Evolutionary conservation across 2,113 vertebrate species (phyloP).

Genomic region (Ophiodon elongatus): DNA sequence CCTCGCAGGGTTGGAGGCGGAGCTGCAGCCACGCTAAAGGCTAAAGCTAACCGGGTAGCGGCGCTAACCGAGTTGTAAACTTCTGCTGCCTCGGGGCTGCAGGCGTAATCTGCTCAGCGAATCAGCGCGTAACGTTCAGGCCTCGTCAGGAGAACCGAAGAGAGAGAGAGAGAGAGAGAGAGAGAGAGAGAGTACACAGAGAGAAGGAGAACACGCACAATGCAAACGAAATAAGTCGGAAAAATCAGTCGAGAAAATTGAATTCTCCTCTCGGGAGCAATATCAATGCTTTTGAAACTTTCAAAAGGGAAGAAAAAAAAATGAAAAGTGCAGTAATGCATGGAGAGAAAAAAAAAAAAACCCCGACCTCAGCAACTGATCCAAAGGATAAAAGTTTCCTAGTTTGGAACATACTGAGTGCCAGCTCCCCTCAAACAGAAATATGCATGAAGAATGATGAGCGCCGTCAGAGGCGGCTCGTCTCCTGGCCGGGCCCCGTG

Average conservation of each 20-base stretch:
- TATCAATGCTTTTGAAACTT: conserved; percentile 44
- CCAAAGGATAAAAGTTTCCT: not conserved
- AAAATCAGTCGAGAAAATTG: conserved; percentile 32
- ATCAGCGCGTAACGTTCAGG: conserved; percentile 63
- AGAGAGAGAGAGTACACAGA: not conserved
- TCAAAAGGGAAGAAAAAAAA: not conserved
- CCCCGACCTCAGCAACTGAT: conserved; percentile 20
- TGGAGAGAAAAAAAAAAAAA: not conserved
- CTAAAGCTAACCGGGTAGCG: too few relatives aligned
- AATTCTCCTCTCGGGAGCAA: conserved; percentile 54
- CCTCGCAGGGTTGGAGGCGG: conserved; percentile 23
- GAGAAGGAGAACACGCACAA: conserved; percentile 4
- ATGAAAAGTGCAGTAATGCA: not conserved
- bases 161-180: not conserved
- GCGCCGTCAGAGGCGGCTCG: conserved; percentile 15
- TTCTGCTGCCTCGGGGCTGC: conserved; percentile 64
- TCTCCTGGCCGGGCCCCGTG: conserved; percentile 44
- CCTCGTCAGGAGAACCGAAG: conserved; percentile 16
- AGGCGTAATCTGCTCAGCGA: conserved; percentile 60
- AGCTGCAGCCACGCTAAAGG: conserved; percentile 17
- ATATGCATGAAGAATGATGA: conserved; percentile 57
- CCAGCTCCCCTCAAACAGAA: conserved; percentile 39
- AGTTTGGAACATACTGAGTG: not conserved
- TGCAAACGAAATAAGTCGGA: conserved; percentile 39
- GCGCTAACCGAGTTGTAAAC: too few relatives aligned